These are phyloP conservation scores for Cryptocephalus moraei DNA, from an alignment of 2,888 invertebrate genomes.

Conservation along the genomic window DNA sequence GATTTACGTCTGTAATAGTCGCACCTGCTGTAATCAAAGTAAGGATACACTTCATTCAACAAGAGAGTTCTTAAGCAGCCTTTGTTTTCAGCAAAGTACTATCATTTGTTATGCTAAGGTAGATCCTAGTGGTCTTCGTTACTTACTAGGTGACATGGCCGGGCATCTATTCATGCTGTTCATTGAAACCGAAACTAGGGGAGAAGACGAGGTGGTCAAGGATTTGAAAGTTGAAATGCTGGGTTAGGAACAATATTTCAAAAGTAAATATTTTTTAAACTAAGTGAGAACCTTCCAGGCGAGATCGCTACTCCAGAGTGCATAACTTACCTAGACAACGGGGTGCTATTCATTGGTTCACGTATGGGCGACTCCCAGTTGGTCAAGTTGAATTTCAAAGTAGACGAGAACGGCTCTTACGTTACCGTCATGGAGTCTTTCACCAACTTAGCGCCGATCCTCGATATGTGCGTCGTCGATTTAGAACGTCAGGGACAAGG, in stretches of 20 bases:
- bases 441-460: conserved; percentile 93
- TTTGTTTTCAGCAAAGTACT: conserved; percentile 63
- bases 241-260: conserved; percentile 41
- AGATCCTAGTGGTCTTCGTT: conserved; percentile 81
- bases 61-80: not conserved
- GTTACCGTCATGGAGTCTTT: conserved; percentile 93
- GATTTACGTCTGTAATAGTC: conserved; percentile 79
- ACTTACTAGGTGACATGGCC: conserved; percentile 87
- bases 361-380: conserved; percentile 94
- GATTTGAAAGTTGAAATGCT: conserved; percentile 89
- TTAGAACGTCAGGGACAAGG: conserved; percentile 95
- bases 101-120: conserved; percentile 92
- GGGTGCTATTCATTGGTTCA: conserved; percentile 93
- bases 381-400: conserved; percentile 73
- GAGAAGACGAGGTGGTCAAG: conserved; percentile 67
- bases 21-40: conserved; percentile 91
- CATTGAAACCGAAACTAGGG: conserved; percentile 71
- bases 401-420: conserved; percentile 80
- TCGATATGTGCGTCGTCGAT: conserved; percentile 97
- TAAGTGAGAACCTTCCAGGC: conserved; percentile 38
- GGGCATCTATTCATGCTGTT: conserved; percentile 94
- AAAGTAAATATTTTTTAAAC: not conserved
- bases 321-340: conserved; percentile 96
- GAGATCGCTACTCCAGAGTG: conserved; percentile 94
- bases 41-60: conserved; percentile 13